These are phyloP conservation scores for Phycodurus eques DNA, from an alignment of 2,113 vertebrate genomes.

Conservation along the genomic window DNA sequence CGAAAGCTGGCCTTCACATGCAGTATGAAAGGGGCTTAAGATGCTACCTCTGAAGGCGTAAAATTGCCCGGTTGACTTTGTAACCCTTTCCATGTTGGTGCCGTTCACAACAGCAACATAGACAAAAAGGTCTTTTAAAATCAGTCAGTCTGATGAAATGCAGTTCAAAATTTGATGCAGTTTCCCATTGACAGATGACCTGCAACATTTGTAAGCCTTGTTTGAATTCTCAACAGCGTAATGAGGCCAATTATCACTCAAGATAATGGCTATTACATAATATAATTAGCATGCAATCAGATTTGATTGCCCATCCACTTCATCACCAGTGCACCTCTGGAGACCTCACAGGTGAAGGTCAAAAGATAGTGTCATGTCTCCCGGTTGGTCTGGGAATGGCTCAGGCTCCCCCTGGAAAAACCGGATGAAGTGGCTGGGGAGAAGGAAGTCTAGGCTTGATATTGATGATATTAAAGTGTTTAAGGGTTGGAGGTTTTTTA, in stretches of 20 bases:
- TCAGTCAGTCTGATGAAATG: not conserved
- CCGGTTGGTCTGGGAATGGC: too few species aligned
- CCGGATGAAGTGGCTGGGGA: too few species aligned
- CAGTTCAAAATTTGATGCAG: not conserved
- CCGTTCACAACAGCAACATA: not conserved
- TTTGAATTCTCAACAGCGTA: constrained; percentile 46
- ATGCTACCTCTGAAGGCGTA: too few species aligned
- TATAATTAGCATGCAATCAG: constrained; percentile 51
- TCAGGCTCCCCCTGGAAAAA: too few species aligned
- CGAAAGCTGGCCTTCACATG: not conserved
- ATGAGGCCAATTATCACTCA: constrained; percentile 43
- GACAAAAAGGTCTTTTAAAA: not conserved
- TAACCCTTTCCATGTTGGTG: not conserved
- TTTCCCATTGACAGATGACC: not conserved
- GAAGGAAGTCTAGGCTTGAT: too few species aligned
- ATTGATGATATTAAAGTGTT: too few species aligned
- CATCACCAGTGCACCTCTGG: constrained; percentile 5
- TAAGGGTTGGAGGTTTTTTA: too few species aligned
- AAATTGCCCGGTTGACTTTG: not conserved
- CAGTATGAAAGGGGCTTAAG: not conserved
- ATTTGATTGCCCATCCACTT: constrained; percentile 52
- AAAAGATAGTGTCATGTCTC: constrained; percentile 12
- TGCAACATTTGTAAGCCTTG: constrained; percentile 13
- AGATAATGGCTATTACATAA: constrained; percentile 44
- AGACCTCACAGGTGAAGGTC: constrained; percentile 18